These are phyloP conservation scores for Chlamydotis undulata DNA, from an alignment of 2,113 vertebrate genomes.

Conservation along the genomic window DNA sequence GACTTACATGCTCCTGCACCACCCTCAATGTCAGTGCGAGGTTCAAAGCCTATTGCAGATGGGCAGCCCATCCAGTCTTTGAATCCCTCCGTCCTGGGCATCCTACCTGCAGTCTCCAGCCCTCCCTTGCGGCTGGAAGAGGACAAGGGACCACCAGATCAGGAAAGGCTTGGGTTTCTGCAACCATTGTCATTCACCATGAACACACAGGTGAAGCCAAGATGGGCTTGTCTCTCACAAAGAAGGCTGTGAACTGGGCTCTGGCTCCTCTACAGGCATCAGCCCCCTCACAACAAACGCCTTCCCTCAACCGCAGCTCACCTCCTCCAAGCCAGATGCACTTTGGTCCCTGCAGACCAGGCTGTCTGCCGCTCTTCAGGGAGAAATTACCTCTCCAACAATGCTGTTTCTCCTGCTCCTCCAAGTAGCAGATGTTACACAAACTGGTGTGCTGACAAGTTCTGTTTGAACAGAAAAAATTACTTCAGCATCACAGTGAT, in stretches of 20 bases:
- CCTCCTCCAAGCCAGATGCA: neutral
- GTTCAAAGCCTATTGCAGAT: neutral
- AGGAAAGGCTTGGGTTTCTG: neutral
- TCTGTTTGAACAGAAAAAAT: conserved; percentile 10
- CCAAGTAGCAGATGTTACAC: neutral
- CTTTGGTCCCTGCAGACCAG: neutral
- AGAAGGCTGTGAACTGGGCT: neutral
- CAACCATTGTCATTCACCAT: neutral
- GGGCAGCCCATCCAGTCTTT: neutral
- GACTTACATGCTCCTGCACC: neutral
- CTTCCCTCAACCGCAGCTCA: neutral
- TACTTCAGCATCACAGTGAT: neutral
- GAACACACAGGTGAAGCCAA: neutral
- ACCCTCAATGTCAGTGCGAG: neutral
- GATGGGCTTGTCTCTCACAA: neutral
- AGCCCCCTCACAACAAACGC: neutral
- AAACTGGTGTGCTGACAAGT: neutral
- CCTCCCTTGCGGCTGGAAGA: neutral
- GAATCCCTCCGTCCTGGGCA: neutral
- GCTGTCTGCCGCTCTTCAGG: neutral
- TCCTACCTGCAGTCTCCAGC: neutral
- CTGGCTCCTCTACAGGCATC: neutral
- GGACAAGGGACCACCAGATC: neutral
- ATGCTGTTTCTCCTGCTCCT: neutral
- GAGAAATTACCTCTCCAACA: neutral